Evolutionary conservation across 2,113 vertebrate genomes (phyloP), one percentile per base, ranked within the genome.

Genomic region (Cyanocitta stelleri): DNA sequence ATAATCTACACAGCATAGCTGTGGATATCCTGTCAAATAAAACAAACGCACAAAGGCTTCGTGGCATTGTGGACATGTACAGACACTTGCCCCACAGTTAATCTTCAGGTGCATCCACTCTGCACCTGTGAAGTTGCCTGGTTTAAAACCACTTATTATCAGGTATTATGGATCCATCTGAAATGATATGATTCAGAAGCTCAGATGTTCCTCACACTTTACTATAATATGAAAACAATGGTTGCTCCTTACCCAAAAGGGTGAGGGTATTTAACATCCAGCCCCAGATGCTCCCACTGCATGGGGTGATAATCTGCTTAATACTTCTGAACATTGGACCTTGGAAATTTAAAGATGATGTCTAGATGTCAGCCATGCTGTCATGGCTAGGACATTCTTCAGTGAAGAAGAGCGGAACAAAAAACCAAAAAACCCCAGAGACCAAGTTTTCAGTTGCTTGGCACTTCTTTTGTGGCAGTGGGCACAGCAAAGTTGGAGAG

Each of bases 31-130:
- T 82, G 33, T 69, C 41, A 73, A 85, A 73, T 37, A 72, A 82
- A 76, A 24, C 7, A 91, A 72, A 80, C 1, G 27, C 26, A 71
- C 11, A 59, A 39, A 85, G 22, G 12, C 7, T 56, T 75, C 82
- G 30, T 37, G 41, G 29, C n/a, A 21, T 3, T 84, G 52, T 0
- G 0, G 23, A 32, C 13, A 6, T 12, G 8, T 58, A 49, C 0
- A 0, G n/a, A 51, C 21, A 18, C 44, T 82, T 54, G 9, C 17
- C 6, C 22, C 58, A 26, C 17, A 18, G 16, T 37, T 52, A 23
- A 59, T 33, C 6, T 82, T 43, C 62, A 76, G 16, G 37, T n/a
- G 4, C 21, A 41, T 68, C 21, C 11, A 17, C 7, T 51, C 10
- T 10, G 29, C 19, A 7, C 41, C 32, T 84, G 43, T 76, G 54